phyloP scores from a whole-genome alignment of 2,797 vertebrate species.

The Manis pentadactyla region DNA sequence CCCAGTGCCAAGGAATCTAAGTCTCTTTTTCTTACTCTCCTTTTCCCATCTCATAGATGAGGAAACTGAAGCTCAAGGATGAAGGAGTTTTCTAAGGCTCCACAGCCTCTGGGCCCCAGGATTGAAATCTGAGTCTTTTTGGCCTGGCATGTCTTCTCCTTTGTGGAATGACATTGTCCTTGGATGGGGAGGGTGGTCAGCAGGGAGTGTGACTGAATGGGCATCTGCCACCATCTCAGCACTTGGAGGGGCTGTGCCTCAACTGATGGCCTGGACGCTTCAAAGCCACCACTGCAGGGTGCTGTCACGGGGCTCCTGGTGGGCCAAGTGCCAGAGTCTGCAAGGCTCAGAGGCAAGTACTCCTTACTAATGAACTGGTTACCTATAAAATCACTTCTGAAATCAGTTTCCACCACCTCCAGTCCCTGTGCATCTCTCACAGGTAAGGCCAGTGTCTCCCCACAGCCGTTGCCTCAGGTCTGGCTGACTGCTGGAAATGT shows the following conservation, averaged over 20 bases:
- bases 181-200: rapidly evolving
- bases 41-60: not conserved
- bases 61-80: not conserved
- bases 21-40: not conserved
- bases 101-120: not conserved
- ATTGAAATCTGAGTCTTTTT: not conserved
- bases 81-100: not conserved
- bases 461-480: not conserved
- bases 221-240: not conserved
- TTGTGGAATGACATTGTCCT: not conserved
- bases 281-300: not conserved
- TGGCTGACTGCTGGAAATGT: not conserved
- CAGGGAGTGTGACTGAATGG: not conserved
- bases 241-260: not conserved
- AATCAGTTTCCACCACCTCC: not conserved
- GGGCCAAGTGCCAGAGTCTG: rapidly evolving
- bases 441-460: not conserved
- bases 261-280: not conserved
- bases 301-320: not conserved
- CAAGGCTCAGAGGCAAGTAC: not conserved
- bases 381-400: not conserved
- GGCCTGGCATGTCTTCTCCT: not conserved
- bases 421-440: not conserved
- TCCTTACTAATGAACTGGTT: not conserved
- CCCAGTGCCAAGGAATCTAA: not conserved